These are phyloP conservation scores for Potorous gilbertii DNA, from an alignment of 2,797 vertebrate species.

Conservation along the genomic window DNA sequence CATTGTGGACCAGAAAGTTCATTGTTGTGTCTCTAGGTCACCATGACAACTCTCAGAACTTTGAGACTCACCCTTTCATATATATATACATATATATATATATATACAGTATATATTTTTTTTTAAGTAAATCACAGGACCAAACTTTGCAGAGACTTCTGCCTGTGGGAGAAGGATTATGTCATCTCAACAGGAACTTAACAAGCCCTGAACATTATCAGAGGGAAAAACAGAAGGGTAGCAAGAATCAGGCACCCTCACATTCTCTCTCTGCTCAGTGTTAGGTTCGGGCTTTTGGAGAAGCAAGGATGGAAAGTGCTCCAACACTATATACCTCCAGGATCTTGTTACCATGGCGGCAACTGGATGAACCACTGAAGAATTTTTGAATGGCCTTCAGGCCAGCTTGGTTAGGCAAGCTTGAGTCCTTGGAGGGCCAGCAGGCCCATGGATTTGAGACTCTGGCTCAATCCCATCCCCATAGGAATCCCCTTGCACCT, in stretches of 20 bases:
- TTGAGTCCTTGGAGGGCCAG: slow-evolving; percentile 51
- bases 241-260: not conserved
- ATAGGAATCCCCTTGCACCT: not conserved
- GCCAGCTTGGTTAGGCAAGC: slow-evolving; percentile 61
- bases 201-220: slow-evolving; percentile 62
- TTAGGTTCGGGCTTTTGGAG: slow-evolving; percentile 51
- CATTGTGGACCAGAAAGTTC: slow-evolving; percentile 53
- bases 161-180: slow-evolving; percentile 70
- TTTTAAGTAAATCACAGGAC: slow-evolving; percentile 85
- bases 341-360: slow-evolving; percentile 65
- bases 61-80: slow-evolving; percentile 72
- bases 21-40: slow-evolving; percentile 63
- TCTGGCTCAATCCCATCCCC: slow-evolving; percentile 21
- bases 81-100: slow-evolving; percentile 77
- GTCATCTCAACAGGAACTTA: slow-evolving; percentile 69
- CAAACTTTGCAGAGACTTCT: slow-evolving; percentile 83
- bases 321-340: slow-evolving; percentile 78
- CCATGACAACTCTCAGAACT: slow-evolving; percentile 61
- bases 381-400: slow-evolving; percentile 6
- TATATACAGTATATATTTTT: slow-evolving; percentile 79
- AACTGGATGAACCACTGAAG: not conserved
- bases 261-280: not conserved
- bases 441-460: not conserved
- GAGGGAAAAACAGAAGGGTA: not conserved
- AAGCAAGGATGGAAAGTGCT: slow-evolving; percentile 21